Conservation (phyloP, 2,797 vertebrate species). For the Furcifer pardalis region DNA sequence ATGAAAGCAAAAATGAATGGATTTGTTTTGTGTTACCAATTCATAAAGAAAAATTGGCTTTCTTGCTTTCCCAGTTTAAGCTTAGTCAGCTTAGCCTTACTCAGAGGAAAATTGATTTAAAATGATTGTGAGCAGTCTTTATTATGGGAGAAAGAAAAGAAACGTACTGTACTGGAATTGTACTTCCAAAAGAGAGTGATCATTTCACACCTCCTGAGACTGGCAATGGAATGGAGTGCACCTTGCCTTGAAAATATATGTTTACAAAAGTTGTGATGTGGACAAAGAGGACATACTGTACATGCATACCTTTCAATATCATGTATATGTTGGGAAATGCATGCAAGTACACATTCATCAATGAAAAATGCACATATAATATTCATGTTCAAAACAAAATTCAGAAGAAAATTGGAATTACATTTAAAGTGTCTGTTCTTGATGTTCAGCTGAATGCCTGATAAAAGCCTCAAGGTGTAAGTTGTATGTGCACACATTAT, state of each 20-base stretch:
- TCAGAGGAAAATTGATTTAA: slow-evolving; percentile 34
- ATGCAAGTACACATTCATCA: too few species aligned
- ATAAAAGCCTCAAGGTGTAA: neutral
- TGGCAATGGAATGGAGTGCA: neutral
- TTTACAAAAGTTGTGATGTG: neutral
- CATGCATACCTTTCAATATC: neutral
- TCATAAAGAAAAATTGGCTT: slow-evolving; percentile 14
- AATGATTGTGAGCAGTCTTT: slow-evolving; percentile 36
- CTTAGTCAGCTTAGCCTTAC: neutral
- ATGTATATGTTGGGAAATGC: neutral
- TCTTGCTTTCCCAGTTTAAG: neutral
- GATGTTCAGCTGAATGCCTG: neutral
- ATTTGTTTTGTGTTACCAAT: neutral
- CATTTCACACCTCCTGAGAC: neutral
- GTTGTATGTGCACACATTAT: neutral
- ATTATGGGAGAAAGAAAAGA: neutral
- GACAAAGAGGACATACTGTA: neutral
- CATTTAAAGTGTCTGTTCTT: neutral
- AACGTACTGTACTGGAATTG: neutral
- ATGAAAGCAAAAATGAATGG: slow-evolving; percentile 2
- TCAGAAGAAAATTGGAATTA: neutral
- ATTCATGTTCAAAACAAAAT: too few species aligned
- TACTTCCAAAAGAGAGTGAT: neutral
- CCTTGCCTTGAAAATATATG: neutral
- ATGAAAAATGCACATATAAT: neutral